Conservation (phyloP, 2,888 invertebrate genomes). For the Pilophorus perplexus region DNA sequence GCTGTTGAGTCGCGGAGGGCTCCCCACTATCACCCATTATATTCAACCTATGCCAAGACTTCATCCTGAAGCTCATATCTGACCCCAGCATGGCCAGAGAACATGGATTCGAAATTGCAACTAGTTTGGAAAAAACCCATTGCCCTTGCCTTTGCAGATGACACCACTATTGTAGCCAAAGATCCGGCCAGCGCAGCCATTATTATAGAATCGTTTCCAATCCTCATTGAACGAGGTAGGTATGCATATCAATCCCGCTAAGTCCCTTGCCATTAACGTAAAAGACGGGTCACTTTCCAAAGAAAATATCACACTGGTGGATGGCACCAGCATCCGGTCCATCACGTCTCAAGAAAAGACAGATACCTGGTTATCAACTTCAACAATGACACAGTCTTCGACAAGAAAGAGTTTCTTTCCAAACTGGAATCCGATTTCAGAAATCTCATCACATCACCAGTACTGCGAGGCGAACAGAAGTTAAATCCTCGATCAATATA, state of each 20-base stretch:
- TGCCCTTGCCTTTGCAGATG: conserved; percentile 1
- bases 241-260: neutral
- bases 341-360: no score
- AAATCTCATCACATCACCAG: neutral
- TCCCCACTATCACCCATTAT: neutral
- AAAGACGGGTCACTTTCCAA: neutral
- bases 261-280: conserved; percentile 1
- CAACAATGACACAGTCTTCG: no score
- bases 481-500: conserved; percentile 2
- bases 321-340: neutral
- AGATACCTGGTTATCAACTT: no score
- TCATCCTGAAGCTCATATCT: neutral
- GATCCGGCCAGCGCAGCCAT: neutral
- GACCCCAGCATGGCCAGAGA: neutral
- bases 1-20: neutral
- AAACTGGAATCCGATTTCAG: neutral
- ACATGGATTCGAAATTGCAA: neutral
- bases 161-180: neutral
- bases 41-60: conserved; percentile 6
- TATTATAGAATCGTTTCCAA: neutral
- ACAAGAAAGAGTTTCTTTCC: no score
- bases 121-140: neutral
- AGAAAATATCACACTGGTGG: no score
- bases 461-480: neutral
- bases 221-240: neutral